Evolutionary conservation across 1,140 invertebrate species (phyloP).

Genomic region (Olivierus martensii): DNA sequence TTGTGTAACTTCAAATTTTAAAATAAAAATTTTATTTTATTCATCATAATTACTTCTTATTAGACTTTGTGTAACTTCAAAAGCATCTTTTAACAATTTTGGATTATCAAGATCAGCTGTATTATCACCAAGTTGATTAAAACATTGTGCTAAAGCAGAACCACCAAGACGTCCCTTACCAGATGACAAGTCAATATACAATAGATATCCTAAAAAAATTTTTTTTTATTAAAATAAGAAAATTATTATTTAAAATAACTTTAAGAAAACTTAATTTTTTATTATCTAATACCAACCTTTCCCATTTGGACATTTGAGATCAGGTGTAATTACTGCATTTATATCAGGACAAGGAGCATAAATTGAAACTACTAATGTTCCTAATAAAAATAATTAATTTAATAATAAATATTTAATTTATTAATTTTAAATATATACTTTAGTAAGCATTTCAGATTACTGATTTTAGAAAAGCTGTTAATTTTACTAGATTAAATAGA

Average conservation of each 20-base stretch:
- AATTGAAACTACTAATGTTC: conserved; percentile 77
- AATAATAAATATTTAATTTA: too few species aligned
- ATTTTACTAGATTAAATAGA: too few species aligned
- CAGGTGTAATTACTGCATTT: conserved; percentile 61
- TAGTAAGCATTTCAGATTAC: too few species aligned
- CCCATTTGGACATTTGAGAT: conserved; percentile 55
- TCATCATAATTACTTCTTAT: conserved; percentile 53
- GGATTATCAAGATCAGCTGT: conserved; percentile 65
- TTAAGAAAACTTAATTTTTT: too few species aligned
- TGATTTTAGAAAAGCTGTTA: too few species aligned
- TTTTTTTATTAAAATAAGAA: conserved; percentile 1
- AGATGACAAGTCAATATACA: conserved; percentile 54
- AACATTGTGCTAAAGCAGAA: conserved; percentile 81
- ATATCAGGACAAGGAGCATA: conserved; percentile 90
- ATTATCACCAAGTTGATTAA: conserved; percentile 63
- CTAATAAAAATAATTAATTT: conserved; percentile 33
- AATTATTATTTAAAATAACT: too few species aligned
- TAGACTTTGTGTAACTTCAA: conserved; percentile 66
- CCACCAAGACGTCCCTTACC: conserved; percentile 64
- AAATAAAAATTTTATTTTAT: too few species aligned
- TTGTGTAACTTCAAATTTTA: conserved; percentile 72
- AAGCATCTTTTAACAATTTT: conserved; percentile 50
- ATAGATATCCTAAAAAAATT: conserved; percentile 33
- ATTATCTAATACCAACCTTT: conserved; percentile 28
- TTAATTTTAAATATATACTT: too few species aligned